Evolutionary conservation across 2,113 vertebrate genomes (phyloP), one percentile per base, ranked within the genome.

Genomic region (Jaculus jaculus): DNA sequence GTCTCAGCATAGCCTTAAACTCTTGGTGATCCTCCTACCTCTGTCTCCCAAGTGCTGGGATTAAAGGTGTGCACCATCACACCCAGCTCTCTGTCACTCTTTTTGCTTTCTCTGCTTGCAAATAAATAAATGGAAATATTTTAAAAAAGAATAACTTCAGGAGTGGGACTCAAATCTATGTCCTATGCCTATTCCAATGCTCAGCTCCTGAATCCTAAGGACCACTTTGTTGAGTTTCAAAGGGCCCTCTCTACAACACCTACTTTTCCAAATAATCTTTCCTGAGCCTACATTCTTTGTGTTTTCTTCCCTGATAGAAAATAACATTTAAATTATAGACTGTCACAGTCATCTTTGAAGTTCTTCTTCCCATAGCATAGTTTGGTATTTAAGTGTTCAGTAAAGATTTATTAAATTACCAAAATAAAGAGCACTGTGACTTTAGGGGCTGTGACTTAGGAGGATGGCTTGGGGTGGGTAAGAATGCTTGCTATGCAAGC

Each of bases 371-470:
- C 16, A 89, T 0, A 42, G 51, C 42, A 60, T 34, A 75, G 26
- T 54, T 89, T 77, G n/a, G n/a, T n/a, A n/a, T 85, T 73, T 34
- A 71, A 91, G 21, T 68, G 54, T 81, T 84, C 42, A 26, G 18
- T 42, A 93, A 68, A 78, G 73, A 21, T 73, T 73, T 88, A 60
- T 79, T 81, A 93, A 92, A 73, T 47, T 88, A 81, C 26, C 7
- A 80, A 18, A 24, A 92, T 61, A 85, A 65, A 87, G 7, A 92
- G 58, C 5, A 60, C 5, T 82, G 37, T 68, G 10, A 54, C 72
- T 93, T 58, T 83, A n/a, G n/a, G n/a, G n/a, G n/a, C n/a, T n/a
- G n/a, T n/a, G n/a, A n/a, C n/a, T n/a, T n/a, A n/a, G n/a, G n/a
- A n/a, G n/a, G n/a, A n/a, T n/a, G n/a, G n/a, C n/a, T n/a, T n/a